Base-by-base conservation (phyloP, 2,888 invertebrate genomes). In the Coelogynopora nodosa region DNA sequence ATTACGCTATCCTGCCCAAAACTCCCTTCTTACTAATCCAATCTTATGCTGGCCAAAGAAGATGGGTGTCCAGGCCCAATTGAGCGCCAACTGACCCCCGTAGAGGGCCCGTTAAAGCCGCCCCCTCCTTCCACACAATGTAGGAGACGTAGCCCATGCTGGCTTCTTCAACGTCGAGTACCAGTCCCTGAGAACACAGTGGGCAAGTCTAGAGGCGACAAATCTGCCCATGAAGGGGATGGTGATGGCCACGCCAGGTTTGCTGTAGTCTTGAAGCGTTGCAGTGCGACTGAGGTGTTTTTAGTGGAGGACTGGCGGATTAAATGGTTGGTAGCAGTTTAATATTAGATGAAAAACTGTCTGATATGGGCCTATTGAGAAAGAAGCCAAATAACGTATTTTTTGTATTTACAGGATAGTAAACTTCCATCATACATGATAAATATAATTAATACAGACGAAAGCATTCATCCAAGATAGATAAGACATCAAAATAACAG, bases 131-230 rank as follows among this genome's bases (percentile, higher is more conserved):
- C 93, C 94, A 95, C 0, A 96, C 95, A 89, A 95, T 91, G 90
- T 95, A 96, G 0, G 96, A 95, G 0, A 95, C 95, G 90, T 95
- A 95, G 0, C 96, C 96, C 94, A 96, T 95, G 0, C 94, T 93
- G 18, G 86, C 90, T 94, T 94, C 88, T 94, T 94, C 74, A 96
- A 90, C 0, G 93, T 92, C 94, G 94, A 89, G 67, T 95, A 96
- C 96, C 96, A 96, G 1, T 93, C 93, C 84, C 94, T 93, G 30
- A 95, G 92, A 89, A 94, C 94, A 23, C 93, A 93, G 67, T 93
- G 93, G 0, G 95, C 94, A 88, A 94, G 93, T 30, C 93, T 89
- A 0, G 94, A 94, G 84, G 94, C 94, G 0, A 93, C 92, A 92
- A 94, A 93, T 2, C 95, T 95, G 0, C 95, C 95, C 0, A 94